These are phyloP conservation scores for Helicorthomorpha holstii DNA, from an alignment of 1,140 invertebrate species.

Conservation along the genomic window DNA sequence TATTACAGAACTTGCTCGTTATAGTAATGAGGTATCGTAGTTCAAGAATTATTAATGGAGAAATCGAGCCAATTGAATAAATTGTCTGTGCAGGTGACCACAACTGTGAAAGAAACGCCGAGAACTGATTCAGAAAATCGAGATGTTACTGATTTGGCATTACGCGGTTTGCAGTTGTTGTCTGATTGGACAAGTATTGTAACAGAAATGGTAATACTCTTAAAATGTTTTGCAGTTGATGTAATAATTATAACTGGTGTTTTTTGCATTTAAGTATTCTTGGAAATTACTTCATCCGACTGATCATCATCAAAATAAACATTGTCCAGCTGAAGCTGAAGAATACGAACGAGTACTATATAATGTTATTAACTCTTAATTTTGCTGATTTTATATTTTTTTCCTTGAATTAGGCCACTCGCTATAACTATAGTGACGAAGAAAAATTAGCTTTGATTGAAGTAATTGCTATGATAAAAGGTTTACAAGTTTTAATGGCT, in stretches of 20 bases:
- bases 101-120: constrained; percentile 75
- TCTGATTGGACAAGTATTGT: constrained; percentile 96
- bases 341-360: constrained; percentile 82
- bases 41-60: too few relatives aligned
- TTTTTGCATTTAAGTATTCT: constrained; percentile 43
- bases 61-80: too few relatives aligned
- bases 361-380: neutral
- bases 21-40: constrained; percentile 87
- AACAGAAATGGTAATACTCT: constrained; percentile 55
- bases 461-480: constrained; percentile 99
- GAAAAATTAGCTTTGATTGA: constrained; percentile 98
- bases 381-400: neutral
- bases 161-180: constrained; percentile 78
- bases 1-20: constrained; percentile 87
- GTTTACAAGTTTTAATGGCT: constrained; percentile 90
- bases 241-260: neutral
- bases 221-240: neutral
- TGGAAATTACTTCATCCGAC: constrained; percentile 98
- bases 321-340: constrained; percentile 92
- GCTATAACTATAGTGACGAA: constrained; percentile 93
- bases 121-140: constrained; percentile 83
- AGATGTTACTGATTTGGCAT: constrained; percentile 75
- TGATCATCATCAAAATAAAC: constrained; percentile 88
- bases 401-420: constrained; percentile 49
- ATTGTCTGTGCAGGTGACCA: constrained; percentile 41